Conservation (phyloP, 2,888 invertebrate species). For the Ametastegia equiseti region DNA sequence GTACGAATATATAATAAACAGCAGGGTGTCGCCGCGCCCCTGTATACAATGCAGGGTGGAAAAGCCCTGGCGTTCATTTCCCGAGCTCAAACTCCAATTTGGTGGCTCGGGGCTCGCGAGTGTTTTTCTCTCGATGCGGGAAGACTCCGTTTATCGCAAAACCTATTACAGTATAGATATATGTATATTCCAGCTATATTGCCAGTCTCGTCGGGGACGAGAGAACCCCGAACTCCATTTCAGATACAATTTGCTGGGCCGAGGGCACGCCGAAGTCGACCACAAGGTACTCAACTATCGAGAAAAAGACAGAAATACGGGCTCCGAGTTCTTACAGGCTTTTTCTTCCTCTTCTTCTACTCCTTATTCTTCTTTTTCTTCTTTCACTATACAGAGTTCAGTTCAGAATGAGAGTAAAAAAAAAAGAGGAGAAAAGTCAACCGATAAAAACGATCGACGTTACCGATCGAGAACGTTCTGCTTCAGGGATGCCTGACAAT, state of each 20-base stretch:
- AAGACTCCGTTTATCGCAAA: slow-evolving; percentile 29
- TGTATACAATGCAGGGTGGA: neutral
- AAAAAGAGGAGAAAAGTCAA: neutral
- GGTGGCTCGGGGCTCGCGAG: slow-evolving; percentile 13
- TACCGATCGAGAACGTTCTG: slow-evolving; percentile 5
- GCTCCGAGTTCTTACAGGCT: neutral
- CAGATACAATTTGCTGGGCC: neutral
- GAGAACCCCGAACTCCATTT: slow-evolving; percentile 5
- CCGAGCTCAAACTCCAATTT: neutral
- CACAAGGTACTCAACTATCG: slow-evolving; percentile 17
- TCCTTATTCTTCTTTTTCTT: too few species aligned
- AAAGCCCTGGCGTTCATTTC: neutral
- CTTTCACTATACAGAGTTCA: neutral
- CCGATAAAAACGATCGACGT: slow-evolving; percentile 26
- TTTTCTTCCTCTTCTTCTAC: too few species aligned
- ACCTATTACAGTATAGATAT: slow-evolving; percentile 20
- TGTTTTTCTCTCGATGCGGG: slow-evolving; percentile 9
- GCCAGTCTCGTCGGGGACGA: neutral
- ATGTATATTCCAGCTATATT: neutral
- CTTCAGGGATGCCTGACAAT: slow-evolving; percentile 11
- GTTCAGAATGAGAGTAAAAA: neutral
- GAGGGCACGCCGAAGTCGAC: slow-evolving; percentile 7
- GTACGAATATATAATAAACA: neutral
- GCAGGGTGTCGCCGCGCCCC: neutral
- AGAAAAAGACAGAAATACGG: neutral